Percentiles rank a stretch among this genome's conserved stretches.
Conservation (phyloP, 2,888 invertebrate genomes). For the Hofmannophila pseudospretella region DNA sequence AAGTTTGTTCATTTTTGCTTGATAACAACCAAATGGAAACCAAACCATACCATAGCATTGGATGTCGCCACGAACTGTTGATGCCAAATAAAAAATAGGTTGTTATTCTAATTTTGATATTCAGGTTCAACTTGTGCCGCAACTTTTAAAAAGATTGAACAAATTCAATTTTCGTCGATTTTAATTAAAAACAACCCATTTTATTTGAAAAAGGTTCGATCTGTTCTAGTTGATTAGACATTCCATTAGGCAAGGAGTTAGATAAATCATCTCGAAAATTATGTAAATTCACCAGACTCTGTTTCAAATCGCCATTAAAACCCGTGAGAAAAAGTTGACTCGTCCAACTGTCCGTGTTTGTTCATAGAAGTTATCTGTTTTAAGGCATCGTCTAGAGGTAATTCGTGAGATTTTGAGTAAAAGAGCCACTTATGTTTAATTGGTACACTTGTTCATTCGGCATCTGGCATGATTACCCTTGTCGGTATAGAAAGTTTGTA, state of each 20-base stretch:
- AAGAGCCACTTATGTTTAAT: background rate
- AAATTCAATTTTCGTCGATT: slow-evolving; percentile 15
- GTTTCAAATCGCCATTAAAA: slow-evolving; percentile 55
- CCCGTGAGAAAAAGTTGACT: slow-evolving; percentile 54
- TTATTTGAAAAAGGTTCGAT: slow-evolving; percentile 18
- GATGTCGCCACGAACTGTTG: too few relatives aligned
- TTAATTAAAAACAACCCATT: slow-evolving; percentile 8
- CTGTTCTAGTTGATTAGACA: slow-evolving; percentile 31
- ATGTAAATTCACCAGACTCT: slow-evolving; percentile 53
- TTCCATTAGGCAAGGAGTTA: slow-evolving; percentile 39
- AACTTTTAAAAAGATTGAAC: slow-evolving; percentile 13
- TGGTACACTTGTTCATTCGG: background rate
- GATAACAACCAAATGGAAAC: too few relatives aligned
- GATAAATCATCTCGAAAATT: slow-evolving; percentile 46
- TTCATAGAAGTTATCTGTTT: slow-evolving; percentile 29
- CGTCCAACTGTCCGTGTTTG: slow-evolving; percentile 23
- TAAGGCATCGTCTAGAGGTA: slow-evolving; percentile 16
- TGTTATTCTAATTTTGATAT: too few relatives aligned
- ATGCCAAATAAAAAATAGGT: too few relatives aligned
- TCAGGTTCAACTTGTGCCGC: too few relatives aligned
- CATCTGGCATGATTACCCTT: too few relatives aligned
- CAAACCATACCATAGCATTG: too few relatives aligned
- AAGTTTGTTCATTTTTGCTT: too few relatives aligned
- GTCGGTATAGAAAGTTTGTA: too few relatives aligned
- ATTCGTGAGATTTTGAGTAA: background rate